phyloP scores from a whole-genome alignment of 2,113 vertebrate genomes.

The Nyctereutes procyonoides region DNA sequence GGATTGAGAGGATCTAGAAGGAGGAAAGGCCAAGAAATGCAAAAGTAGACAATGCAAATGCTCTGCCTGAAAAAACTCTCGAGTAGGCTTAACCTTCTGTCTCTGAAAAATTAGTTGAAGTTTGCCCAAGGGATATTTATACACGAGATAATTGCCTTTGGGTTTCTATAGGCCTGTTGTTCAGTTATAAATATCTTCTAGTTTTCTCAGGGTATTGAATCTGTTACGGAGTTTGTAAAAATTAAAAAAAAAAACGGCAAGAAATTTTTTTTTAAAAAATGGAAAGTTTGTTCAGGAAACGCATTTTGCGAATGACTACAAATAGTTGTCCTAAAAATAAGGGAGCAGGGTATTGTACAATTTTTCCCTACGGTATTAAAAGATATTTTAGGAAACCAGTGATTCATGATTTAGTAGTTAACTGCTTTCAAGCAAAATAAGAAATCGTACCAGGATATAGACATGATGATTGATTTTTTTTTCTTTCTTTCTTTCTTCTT shows the following conservation, averaged over 20 bases:
- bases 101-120: background rate
- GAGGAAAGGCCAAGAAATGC: background rate
- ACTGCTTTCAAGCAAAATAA: conserved; percentile 61
- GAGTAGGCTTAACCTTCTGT: background rate
- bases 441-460: conserved; percentile 32
- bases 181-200: conserved; percentile 22
- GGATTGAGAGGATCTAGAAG: background rate
- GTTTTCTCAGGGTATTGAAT: conserved; percentile 14
- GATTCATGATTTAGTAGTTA: conserved; percentile 63
- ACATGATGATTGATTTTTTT: conserved; percentile 34
- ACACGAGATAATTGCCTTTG: conserved; percentile 20
- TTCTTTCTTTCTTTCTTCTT: background rate
- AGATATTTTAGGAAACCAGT: conserved; percentile 58
- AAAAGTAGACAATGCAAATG: background rate
- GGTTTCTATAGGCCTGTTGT: background rate
- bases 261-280: background rate
- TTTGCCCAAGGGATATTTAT: conserved; percentile 32
- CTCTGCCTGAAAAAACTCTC: background rate
- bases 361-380: conserved; percentile 6
- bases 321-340: conserved; percentile 51
- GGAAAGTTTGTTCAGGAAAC: background rate
- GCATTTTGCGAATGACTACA: conserved; percentile 42
- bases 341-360: background rate
- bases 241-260: background rate
- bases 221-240: background rate